Conservation (phyloP, 2,797 vertebrate genomes). For the Bucorvus abyssinicus region DNA sequence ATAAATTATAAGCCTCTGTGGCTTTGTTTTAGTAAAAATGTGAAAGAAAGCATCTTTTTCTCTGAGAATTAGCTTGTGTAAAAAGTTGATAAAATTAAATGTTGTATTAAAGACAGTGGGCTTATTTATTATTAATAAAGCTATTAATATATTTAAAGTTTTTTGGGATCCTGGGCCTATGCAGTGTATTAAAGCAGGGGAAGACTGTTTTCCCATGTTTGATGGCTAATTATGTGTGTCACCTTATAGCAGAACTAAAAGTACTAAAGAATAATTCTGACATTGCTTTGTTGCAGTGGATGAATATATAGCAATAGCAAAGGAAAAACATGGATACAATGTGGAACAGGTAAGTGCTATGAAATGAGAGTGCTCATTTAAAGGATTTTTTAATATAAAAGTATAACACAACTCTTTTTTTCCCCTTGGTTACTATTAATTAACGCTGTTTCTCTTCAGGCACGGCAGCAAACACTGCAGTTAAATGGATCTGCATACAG, state of each 20-base stretch:
- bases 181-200: neutral
- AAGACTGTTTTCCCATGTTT: neutral
- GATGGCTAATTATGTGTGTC: neutral
- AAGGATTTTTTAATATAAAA: neutral
- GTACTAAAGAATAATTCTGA: constrained; percentile 54
- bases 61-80: neutral
- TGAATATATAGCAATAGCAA: constrained; percentile 96
- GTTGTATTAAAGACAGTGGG: neutral
- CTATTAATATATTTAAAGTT: neutral
- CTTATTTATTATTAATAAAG: neutral
- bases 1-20: neutral
- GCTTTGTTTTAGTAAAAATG: neutral
- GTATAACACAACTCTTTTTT: neutral
- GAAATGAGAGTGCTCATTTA: constrained; percentile 9
- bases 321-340: constrained; percentile 98
- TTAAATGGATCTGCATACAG: constrained; percentile 66
- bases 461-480: constrained; percentile 59
- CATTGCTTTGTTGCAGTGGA: constrained; percentile 85
- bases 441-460: constrained; percentile 70
- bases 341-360: constrained; percentile 90
- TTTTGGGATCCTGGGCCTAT: neutral
- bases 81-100: neutral
- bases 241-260: neutral
- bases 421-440: constrained; percentile 56
- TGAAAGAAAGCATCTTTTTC: neutral